Conservation (phyloP, 2,797 vertebrate genomes). For the Xiphophorus birchmanni region DNA sequence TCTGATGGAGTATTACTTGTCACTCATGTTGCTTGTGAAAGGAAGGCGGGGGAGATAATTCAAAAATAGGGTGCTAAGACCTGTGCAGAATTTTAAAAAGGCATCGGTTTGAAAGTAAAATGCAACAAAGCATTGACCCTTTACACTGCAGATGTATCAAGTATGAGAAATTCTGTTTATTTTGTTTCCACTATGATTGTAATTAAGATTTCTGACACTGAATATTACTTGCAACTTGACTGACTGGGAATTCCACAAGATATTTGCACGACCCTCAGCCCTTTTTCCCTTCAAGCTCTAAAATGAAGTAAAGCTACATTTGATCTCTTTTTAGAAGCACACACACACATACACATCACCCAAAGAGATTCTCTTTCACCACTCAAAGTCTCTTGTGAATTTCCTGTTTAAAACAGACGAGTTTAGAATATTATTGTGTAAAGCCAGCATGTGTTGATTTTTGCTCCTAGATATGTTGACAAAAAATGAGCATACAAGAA, state of each 20-base stretch:
- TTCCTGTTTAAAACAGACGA: slow-evolving; percentile 31
- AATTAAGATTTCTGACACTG: slow-evolving; percentile 42
- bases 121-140: slow-evolving; percentile 37
- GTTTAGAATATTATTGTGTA: slow-evolving; percentile 12
- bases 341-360: not conserved
- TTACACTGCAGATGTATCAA: slow-evolving; percentile 44
- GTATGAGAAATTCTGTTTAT: slow-evolving; percentile 45
- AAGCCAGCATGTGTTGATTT: slow-evolving; percentile 12
- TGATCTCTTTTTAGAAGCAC: slow-evolving; percentile 36
- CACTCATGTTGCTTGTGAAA: slow-evolving; percentile 46
- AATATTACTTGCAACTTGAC: slow-evolving; percentile 52
- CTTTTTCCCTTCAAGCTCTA: slow-evolving; percentile 46
- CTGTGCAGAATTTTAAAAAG: slow-evolving; percentile 46
- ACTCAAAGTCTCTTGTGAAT: slow-evolving; percentile 36
- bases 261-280: slow-evolving; percentile 59
- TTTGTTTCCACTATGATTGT: slow-evolving; percentile 43
- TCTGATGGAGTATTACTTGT: slow-evolving; percentile 49
- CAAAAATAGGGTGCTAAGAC: slow-evolving; percentile 20
- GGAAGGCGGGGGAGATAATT: slow-evolving; percentile 26
- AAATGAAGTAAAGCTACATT: slow-evolving; percentile 47
- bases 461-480: slow-evolving; percentile 15
- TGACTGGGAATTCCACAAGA: slow-evolving; percentile 50
- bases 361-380: slow-evolving; percentile 30
- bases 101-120: slow-evolving; percentile 47
- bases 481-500: not conserved